Evolutionary conservation across 2,113 vertebrate genomes (phyloP).

Genomic region (Columbina picui): DNA sequence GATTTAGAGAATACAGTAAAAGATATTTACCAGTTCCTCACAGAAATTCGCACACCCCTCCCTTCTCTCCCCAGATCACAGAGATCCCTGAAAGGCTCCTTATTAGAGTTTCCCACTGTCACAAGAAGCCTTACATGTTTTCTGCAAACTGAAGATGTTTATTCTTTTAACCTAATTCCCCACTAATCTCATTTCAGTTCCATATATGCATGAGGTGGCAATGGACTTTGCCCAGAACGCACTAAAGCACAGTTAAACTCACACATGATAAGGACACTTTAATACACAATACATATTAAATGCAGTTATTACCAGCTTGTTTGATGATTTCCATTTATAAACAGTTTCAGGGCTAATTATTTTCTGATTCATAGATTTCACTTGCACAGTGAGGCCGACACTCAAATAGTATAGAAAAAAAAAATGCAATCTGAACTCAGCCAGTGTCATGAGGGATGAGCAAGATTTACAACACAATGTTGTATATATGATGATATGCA

Average conservation of each 20-base stretch:
- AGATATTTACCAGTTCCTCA: neutral
- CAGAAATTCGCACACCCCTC: neutral
- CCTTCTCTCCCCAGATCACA: neutral
- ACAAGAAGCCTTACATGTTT: neutral
- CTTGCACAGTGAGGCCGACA: neutral
- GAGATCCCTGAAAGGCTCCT: neutral
- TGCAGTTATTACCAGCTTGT: neutral
- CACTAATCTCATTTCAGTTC: neutral
- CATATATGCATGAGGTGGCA: neutral
- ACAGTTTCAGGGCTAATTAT: neutral
- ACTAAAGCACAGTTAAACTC: neutral
- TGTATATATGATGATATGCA: neutral
- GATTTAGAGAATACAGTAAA: neutral
- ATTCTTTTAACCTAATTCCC: neutral
- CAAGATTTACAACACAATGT: accelerated
- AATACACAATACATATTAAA: neutral
- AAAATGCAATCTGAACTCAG: neutral
- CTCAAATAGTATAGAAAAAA: neutral
- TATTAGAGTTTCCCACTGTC: neutral
- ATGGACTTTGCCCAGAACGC: neutral
- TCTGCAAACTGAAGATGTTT: neutral
- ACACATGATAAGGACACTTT: neutral
- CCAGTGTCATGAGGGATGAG: neutral
- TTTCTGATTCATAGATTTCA: neutral
- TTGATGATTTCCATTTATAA: neutral